Evolutionary conservation across 2,797 vertebrate genomes (phyloP), one percentile per base, ranked within the genome.

Genomic region (Sebastes oblongus): DNA sequence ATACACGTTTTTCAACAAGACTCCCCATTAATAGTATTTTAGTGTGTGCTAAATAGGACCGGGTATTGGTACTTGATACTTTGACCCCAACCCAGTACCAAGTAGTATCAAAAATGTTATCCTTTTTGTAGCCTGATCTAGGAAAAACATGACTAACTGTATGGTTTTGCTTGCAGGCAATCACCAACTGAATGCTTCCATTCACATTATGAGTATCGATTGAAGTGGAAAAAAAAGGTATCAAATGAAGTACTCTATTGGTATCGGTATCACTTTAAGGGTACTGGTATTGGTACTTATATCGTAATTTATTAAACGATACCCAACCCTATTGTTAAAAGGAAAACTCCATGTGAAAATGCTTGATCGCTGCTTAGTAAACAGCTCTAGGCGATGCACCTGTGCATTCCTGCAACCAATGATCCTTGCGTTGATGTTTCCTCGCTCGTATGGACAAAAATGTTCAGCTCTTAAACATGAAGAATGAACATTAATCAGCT

Each of bases 381-480:
- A 5, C 24, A 11, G 62, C 70, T 69, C 16, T 0, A n/a, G 34
- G 65, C 65, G 14, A 52, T 24, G 9, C 69, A 77, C 62, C 74
- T 67, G 80, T 8, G 62, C 69, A 69, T 77, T 73, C 68, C 58
- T 73, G 34, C 4, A 0, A 24, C 13, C 55, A 4, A 2, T 12
- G 30, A 29, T 39, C 59, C 54, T 12, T 8, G 6, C 9, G 20
- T 3, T 8, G 16, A 75, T 11, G 25, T 68, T 32, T 52, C 56
- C 2, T 29, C 11, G 3, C 18, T 39, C 32, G 11, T 27, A 11
- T 1, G 3, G 11, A 66, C 54, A 66, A 24, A 73, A 29, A 55
- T 39, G 4, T 61, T 72, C 29, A 25, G 9, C 61, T 62, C 18
- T 34, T 20, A 13, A 58, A 34, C 29, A 24, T 32, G 24, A 59